Evolutionary conservation across 64 coral and sea anemone species (phyloP).

Genomic region (Dendrophyllia cribrosa): DNA sequence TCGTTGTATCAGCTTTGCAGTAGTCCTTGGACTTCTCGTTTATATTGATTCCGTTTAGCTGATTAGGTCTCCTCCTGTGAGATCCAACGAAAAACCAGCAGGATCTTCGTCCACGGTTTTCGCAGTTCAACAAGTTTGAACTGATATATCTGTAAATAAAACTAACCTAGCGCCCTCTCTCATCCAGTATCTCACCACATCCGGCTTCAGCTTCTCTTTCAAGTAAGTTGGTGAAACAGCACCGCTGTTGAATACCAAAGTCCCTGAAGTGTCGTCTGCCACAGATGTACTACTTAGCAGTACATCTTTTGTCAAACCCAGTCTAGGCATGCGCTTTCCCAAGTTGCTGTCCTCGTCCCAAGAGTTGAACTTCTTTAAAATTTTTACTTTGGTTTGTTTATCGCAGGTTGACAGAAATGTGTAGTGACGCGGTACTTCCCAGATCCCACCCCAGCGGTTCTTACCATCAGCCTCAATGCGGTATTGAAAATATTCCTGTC

Average conservation of each 20-base stretch:
- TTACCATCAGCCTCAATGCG: conserved; percentile 81
- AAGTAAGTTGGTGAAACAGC: conserved; percentile 33
- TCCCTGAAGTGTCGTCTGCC: conserved; percentile 60
- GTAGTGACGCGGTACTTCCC: conserved; percentile 60
- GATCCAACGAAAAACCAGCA: too few species aligned
- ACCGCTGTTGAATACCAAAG: conserved; percentile 51
- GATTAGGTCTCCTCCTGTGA: too few species aligned
- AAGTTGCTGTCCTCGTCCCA: conserved; percentile 64
- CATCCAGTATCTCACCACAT: conserved; percentile 79
- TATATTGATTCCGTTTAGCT: too few species aligned
- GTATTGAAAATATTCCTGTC: conserved; percentile 77
- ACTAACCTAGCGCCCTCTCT: conserved; percentile 78
- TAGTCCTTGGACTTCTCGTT: too few species aligned
- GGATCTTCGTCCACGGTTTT: too few species aligned
- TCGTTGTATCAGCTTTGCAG: too few species aligned
- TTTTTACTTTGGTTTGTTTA: conserved; percentile 71
- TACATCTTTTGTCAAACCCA: conserved; percentile 43
- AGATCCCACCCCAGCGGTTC: conserved; percentile 82
- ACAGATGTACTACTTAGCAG: conserved; percentile 56
- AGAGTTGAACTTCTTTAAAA: conserved; percentile 63
- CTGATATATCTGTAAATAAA: not conserved
- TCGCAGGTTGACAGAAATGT: conserved; percentile 65
- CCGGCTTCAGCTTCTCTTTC: conserved; percentile 34
- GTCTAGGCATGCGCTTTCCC: conserved; percentile 78
- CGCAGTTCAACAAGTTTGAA: too few species aligned